These are phyloP conservation scores for Arenaria interpres DNA, from an alignment of 2,113 vertebrate genomes.

Conservation along the genomic window DNA sequence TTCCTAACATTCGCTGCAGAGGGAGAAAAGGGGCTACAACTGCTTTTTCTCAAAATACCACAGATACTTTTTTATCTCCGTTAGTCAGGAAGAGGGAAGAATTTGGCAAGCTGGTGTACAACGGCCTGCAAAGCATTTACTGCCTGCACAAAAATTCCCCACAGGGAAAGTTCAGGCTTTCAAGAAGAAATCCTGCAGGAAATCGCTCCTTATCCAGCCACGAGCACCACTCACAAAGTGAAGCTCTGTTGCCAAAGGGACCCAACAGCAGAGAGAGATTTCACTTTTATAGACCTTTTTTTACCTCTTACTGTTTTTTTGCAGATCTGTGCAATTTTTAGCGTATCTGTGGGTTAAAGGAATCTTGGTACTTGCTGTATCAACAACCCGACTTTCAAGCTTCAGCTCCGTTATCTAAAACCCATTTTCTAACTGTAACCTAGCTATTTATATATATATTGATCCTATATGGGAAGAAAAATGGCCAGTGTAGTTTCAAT, in stretches of 20 bases:
- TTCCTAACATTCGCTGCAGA: not conserved
- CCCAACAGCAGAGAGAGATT: not conserved
- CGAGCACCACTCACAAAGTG: not conserved
- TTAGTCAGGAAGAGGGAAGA: not conserved
- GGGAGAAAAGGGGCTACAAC: not conserved
- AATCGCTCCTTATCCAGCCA: conserved; percentile 11
- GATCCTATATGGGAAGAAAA: conserved; percentile 32
- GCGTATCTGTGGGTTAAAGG: not conserved
- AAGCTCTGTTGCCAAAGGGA: not conserved
- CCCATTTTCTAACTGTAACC: conserved; percentile 15
- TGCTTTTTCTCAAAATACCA: not conserved
- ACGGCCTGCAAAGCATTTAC: not conserved
- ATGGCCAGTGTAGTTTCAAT: not conserved
- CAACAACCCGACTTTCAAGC: not conserved
- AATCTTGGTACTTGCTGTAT: not conserved
- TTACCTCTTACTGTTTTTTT: conserved; percentile 19
- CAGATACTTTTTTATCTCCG: not conserved
- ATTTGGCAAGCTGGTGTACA: not conserved
- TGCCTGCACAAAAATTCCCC: not conserved
- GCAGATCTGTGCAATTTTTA: not conserved
- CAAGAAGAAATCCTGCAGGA: conserved; percentile 31
- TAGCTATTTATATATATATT: conserved; percentile 3
- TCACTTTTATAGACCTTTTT: not conserved
- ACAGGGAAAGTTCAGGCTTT: not conserved
- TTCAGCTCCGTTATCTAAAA: conserved; percentile 5